A percentile compares a stretch with the other conserved stretches of the same genome.
Conservation (phyloP, 2,888 invertebrate genomes). For the Alloplasta piceator region DNA sequence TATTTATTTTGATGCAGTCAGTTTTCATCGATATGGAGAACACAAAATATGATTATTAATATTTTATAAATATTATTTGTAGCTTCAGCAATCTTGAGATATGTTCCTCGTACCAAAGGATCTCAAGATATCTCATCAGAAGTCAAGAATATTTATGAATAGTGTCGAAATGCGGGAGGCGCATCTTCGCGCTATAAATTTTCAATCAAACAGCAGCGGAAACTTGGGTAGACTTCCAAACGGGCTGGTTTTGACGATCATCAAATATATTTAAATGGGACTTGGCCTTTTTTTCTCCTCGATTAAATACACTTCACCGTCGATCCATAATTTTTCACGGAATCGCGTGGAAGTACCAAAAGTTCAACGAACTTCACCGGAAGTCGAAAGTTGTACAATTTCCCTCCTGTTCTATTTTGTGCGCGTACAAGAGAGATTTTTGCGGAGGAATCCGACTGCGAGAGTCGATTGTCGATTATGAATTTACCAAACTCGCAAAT, state of each 20-base stretch:
- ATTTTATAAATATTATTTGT: background rate
- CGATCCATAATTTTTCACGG: constrained; percentile 10
- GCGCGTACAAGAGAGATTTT: background rate
- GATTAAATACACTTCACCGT: background rate
- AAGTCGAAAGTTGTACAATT: background rate
- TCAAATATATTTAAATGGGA: no score
- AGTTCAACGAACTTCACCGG: constrained; percentile 12
- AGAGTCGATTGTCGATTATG: background rate
- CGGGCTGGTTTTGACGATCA: background rate
- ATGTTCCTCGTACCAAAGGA: constrained; percentile 6
- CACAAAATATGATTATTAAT: no score
- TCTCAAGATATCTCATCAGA: background rate
- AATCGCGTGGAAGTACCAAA: background rate
- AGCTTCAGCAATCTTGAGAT: background rate
- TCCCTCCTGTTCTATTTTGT: background rate
- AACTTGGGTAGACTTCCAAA: constrained; percentile 33
- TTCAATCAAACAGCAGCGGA: constrained; percentile 44
- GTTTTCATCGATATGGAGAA: no score
- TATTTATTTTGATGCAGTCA: no score
- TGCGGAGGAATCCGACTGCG: no score
- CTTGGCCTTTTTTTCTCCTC: background rate
- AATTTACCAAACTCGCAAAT: background rate
- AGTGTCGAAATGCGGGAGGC: constrained; percentile 31
- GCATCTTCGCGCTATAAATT: constrained; percentile 47
- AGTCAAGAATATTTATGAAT: constrained; percentile 18